Conservation (phyloP, 2,113 vertebrate genomes). For the Etheostoma spectabile region DNA sequence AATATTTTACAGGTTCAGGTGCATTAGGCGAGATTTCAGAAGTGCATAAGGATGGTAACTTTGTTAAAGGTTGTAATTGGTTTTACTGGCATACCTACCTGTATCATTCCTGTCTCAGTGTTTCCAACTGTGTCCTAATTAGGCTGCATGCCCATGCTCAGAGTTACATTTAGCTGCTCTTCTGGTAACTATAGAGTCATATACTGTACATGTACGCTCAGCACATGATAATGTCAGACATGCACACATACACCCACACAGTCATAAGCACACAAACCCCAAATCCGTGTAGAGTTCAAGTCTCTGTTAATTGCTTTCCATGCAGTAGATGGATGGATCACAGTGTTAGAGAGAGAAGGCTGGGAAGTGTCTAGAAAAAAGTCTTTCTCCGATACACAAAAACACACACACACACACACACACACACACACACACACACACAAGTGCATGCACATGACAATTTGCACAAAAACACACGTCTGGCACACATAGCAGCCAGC, state of each 20-base stretch:
- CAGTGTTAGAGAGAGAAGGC: conserved; percentile 40
- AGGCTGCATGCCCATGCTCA: conserved; percentile 7
- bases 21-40: conserved; percentile 3
- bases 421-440: conserved; percentile 16
- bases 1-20: conserved; percentile 26
- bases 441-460: not conserved
- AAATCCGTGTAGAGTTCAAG: conserved; percentile 68
- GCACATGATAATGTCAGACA: conserved; percentile 46
- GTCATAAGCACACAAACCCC: conserved; percentile 53
- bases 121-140: conserved; percentile 38
- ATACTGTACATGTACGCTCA: conserved; percentile 19
- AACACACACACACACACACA: not conserved
- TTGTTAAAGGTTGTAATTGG: conserved; percentile 41
- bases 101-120: conserved; percentile 1
- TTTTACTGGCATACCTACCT: conserved; percentile 23
- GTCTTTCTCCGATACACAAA: conserved; percentile 1
- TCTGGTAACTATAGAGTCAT: not conserved
- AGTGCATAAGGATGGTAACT: conserved; percentile 20
- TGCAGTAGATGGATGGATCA: conserved; percentile 70
- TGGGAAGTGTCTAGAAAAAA: conserved; percentile 52
- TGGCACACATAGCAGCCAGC: conserved; percentile 44
- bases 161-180: conserved; percentile 38
- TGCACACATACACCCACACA: conserved; percentile 32
- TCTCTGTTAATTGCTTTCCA: conserved; percentile 79
- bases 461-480: conserved; percentile 13